Percentiles rank a stretch among this genome's conserved stretches.
Evolutionary conservation across 2,797 vertebrate species (phyloP).

Genomic region (Cyprinodon diabolis): DNA sequence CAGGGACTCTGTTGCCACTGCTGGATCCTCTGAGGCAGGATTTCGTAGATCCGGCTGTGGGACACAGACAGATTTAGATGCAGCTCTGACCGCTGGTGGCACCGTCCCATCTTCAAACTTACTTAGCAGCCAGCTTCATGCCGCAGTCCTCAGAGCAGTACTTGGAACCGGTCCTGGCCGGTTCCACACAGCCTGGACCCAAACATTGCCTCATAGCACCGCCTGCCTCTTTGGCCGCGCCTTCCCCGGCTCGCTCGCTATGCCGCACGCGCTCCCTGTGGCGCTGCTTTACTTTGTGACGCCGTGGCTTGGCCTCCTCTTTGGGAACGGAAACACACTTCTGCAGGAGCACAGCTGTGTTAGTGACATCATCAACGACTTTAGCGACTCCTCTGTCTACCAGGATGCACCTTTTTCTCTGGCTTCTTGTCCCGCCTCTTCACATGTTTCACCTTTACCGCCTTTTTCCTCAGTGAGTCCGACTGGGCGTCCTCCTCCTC

Average conservation of each 20-base stretch:
- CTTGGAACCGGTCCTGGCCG: constrained; percentile 82
- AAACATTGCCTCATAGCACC: constrained; percentile 84
- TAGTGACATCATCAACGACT: constrained; percentile 23
- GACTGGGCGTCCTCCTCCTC: constrained; percentile 84
- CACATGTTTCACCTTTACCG: constrained; percentile 93
- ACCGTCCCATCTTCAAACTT: constrained; percentile 4
- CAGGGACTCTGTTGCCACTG: constrained; percentile 96
- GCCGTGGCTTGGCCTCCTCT: constrained; percentile 82
- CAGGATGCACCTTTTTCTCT: constrained; percentile 85
- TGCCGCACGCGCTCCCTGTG: constrained; percentile 87
- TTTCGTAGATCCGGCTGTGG: constrained; percentile 88
- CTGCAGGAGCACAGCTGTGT: constrained; percentile 51
- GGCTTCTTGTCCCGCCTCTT: constrained; percentile 89
- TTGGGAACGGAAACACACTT: constrained; percentile 66
- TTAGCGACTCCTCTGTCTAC: background rate
- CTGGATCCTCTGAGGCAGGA: constrained; percentile 91
- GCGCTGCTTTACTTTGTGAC: constrained; percentile 89
- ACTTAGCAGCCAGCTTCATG: constrained; percentile 93
- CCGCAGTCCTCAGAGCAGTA: constrained; percentile 92
- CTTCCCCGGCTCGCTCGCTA: constrained; percentile 77
- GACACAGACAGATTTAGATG: background rate
- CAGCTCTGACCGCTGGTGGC: rapidly evolving
- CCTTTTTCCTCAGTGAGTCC: constrained; percentile 85
- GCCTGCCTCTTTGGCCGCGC: constrained; percentile 45
- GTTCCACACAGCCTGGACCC: constrained; percentile 88